Conservation (phyloP, 2,888 invertebrate species). For the Zele albiditarsus region DNA sequence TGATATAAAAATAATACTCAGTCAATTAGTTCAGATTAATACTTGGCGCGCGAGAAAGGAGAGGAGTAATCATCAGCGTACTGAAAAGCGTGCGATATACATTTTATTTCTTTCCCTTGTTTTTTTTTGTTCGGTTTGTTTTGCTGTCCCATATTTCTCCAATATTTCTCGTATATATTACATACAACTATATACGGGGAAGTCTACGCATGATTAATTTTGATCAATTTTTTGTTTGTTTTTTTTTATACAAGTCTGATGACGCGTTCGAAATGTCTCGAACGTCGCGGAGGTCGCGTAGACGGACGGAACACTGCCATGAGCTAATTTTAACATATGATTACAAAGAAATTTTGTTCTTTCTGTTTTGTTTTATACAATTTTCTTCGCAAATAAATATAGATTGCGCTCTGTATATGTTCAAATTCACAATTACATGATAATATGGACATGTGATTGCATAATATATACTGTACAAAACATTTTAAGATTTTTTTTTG, state of each 20-base stretch:
- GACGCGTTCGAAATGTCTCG: slow-evolving; percentile 43
- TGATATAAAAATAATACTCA: slow-evolving; percentile 70
- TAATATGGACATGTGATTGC: slow-evolving; percentile 16
- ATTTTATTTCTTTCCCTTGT: slow-evolving; percentile 31
- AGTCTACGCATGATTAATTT: slow-evolving; percentile 27
- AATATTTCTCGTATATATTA: slow-evolving; percentile 30
- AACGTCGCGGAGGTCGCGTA: slow-evolving; percentile 51
- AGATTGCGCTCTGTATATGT: neutral
- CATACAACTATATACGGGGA: slow-evolving; percentile 29
- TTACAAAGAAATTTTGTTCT: slow-evolving; percentile 33
- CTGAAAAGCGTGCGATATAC: slow-evolving; percentile 48
- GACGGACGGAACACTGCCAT: slow-evolving; percentile 59
- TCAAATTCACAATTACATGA: slow-evolving; percentile 9
- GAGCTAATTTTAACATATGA: slow-evolving; percentile 36
- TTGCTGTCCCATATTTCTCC: neutral
- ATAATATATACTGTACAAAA: slow-evolving; percentile 30
- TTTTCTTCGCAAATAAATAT: neutral
- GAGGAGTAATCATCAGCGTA: slow-evolving; percentile 49
- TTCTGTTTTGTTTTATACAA: slow-evolving; percentile 28
- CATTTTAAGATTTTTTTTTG: slow-evolving; percentile 4
- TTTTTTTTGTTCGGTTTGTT: slow-evolving; percentile 30
- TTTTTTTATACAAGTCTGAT: slow-evolving; percentile 43
- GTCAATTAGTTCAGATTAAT: slow-evolving; percentile 68
- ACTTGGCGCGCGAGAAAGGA: slow-evolving; percentile 60
- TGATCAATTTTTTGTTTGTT: slow-evolving; percentile 22